A percentile compares a stretch with the other conserved stretches of the same genome.
phyloP scores from a whole-genome alignment of 2,797 vertebrate species.

The Falco columbarius region DNA sequence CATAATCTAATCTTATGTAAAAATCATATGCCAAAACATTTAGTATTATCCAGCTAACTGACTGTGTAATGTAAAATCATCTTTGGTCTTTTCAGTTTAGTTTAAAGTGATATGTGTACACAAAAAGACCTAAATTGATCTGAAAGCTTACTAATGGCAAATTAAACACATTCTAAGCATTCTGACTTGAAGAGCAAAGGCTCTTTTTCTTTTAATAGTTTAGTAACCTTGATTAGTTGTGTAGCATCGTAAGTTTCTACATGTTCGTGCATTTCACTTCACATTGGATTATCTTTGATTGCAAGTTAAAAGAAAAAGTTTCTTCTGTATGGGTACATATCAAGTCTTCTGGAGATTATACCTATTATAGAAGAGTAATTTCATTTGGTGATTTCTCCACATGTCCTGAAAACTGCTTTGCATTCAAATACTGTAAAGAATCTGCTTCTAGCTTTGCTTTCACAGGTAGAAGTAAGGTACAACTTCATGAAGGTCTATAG shows the following conservation, averaged over 20 bases:
- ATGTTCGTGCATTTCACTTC: not conserved
- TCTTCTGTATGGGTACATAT: not conserved
- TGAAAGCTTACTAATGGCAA: constrained; percentile 38
- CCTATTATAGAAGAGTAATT: not conserved
- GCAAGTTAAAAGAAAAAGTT: not conserved
- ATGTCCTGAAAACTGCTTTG: not conserved
- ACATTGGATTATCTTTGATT: not conserved
- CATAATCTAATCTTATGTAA: constrained; percentile 11
- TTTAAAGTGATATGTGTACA: constrained; percentile 18
- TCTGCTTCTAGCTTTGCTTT: not conserved
- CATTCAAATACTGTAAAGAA: not conserved
- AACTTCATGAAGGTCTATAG: not conserved
- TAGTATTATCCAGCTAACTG: constrained; percentile 39
- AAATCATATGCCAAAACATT: constrained; percentile 52
- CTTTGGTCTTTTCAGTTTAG: constrained; percentile 38
- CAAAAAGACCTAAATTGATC: constrained; percentile 8
- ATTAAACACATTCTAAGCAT: constrained; percentile 5
- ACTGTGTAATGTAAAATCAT: constrained; percentile 39
- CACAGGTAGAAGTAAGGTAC: not conserved
- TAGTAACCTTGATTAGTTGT: not conserved
- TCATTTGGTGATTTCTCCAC: not conserved
- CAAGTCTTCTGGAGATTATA: not conserved
- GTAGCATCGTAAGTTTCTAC: not conserved
- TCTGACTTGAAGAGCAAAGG: constrained; percentile 6
- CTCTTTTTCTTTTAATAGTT: not conserved